A percentile compares a stretch with the other conserved stretches of the same genome.
These are phyloP conservation scores for Ornithoptera alexandrae DNA, from an alignment of 2,888 invertebrate species.

Conservation along the genomic window DNA sequence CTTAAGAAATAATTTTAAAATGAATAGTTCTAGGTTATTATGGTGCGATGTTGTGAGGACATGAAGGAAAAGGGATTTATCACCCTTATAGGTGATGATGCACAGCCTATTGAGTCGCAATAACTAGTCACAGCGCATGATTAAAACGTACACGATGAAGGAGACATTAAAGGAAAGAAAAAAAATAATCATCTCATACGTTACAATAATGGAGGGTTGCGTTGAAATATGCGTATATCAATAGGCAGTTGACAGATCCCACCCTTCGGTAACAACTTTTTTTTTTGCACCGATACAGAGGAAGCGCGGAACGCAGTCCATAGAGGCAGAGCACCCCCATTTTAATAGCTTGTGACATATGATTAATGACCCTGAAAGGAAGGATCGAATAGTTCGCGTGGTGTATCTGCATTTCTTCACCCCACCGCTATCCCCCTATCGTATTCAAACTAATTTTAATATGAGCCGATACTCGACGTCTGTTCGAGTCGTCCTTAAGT, in stretches of 20 bases:
- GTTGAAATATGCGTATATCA: slow-evolving; percentile 40
- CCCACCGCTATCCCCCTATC: slow-evolving; percentile 31
- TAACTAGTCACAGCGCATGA: slow-evolving; percentile 17
- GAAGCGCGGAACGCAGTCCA: slow-evolving; percentile 59
- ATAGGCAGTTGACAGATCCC: slow-evolving; percentile 42
- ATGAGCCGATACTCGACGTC: slow-evolving; percentile 43
- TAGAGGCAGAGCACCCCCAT: slow-evolving; percentile 71
- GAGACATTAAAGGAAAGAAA: slow-evolving; percentile 11
- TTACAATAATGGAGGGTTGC: slow-evolving; percentile 31
- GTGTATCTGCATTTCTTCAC: slow-evolving; percentile 45
- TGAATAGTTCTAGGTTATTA: too few relatives aligned
- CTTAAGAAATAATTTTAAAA: too few relatives aligned
- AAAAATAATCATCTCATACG: slow-evolving; percentile 32
- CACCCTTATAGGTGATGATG: neutral
- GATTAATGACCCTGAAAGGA: slow-evolving; percentile 67
- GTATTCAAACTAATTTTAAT: slow-evolving; percentile 45
- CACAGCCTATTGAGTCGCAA: neutral
- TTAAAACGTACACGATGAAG: slow-evolving; percentile 13
- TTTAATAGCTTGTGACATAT: slow-evolving; percentile 69
- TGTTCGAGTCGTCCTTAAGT: slow-evolving; percentile 39
- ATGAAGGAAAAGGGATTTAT: neutral
- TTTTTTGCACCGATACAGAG: slow-evolving; percentile 46
- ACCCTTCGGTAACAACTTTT: slow-evolving; percentile 43
- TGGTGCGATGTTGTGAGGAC: too few relatives aligned
- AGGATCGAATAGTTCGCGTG: slow-evolving; percentile 38